Conservation (phyloP, 2,113 vertebrate species). For the Salvator merianae region DNA sequence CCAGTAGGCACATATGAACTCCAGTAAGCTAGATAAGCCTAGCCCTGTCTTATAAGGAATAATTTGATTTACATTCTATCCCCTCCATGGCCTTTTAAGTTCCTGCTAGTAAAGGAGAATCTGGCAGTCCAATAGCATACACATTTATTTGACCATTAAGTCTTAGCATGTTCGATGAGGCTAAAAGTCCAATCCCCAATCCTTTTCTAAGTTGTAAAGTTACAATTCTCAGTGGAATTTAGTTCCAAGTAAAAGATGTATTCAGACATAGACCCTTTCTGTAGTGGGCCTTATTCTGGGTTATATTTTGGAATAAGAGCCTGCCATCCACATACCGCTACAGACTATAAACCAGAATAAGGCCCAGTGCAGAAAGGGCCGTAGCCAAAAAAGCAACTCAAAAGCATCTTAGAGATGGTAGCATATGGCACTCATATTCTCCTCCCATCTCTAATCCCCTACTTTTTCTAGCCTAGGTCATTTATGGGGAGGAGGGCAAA, state of each 20-base stretch:
- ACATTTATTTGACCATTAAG: neutral
- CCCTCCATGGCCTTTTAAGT: constrained; percentile 45
- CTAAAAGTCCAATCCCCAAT: neutral
- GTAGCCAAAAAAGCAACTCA: too few species aligned
- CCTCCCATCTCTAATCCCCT: too few species aligned
- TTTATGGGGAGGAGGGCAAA: too few species aligned
- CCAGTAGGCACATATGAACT: constrained; percentile 60
- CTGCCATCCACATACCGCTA: too few species aligned
- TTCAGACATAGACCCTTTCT: too few species aligned
- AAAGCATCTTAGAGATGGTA: too few species aligned
- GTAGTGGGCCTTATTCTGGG: too few species aligned
- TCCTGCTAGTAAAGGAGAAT: neutral
- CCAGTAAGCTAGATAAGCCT: constrained; percentile 38
- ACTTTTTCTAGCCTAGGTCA: too few species aligned
- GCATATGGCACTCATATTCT: too few species aligned
- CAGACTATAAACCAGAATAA: too few species aligned
- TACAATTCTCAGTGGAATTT: neutral
- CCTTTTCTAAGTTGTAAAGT: neutral
- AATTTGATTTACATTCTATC: constrained; percentile 49
- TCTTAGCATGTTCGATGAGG: neutral
- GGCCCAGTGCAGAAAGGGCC: too few species aligned
- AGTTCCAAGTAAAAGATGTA: neutral
- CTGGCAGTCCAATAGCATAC: neutral
- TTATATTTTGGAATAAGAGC: too few species aligned
- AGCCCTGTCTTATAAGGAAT: constrained; percentile 48